These are phyloP conservation scores for Eurytoma adleriae DNA, from an alignment of 2,888 invertebrate species.

Conservation along the genomic window DNA sequence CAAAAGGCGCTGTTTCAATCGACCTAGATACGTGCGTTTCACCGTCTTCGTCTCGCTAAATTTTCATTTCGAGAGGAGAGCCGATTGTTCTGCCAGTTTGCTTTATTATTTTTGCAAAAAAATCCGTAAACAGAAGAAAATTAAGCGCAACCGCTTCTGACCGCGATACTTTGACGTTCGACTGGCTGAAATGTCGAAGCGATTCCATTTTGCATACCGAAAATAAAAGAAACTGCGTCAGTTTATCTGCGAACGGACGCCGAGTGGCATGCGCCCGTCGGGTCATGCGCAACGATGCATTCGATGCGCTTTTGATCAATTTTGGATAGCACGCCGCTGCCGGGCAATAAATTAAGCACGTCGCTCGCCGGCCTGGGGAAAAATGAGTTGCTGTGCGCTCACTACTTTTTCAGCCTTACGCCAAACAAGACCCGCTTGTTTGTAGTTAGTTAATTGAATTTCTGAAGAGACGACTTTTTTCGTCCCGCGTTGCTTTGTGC, in stretches of 20 bases:
- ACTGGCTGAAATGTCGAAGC: no score
- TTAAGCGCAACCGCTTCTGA: no score
- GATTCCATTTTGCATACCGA: no score
- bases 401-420: conserved; percentile 14
- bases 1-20: conserved; percentile 14
- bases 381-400: not conserved
- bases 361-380: not conserved
- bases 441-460: conserved; percentile 31
- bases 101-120: no score
- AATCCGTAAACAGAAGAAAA: no score
- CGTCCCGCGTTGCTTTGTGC: not conserved
- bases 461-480: not conserved
- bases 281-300: no score
- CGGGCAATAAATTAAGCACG: conserved; percentile 36
- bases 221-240: no score
- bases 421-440: conserved; percentile 18
- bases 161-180: no score
- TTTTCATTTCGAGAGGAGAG: no score
- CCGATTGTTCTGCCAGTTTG: no score
- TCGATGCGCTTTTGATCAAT: conserved; percentile 44
- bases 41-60: not conserved
- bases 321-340: conserved; percentile 8
- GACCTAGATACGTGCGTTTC: conserved; percentile 7
- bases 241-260: not conserved
- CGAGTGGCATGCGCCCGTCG: no score